Evolutionary conservation across 2,113 vertebrate genomes (phyloP).

Genomic region (Tauraco erythrolophus): DNA sequence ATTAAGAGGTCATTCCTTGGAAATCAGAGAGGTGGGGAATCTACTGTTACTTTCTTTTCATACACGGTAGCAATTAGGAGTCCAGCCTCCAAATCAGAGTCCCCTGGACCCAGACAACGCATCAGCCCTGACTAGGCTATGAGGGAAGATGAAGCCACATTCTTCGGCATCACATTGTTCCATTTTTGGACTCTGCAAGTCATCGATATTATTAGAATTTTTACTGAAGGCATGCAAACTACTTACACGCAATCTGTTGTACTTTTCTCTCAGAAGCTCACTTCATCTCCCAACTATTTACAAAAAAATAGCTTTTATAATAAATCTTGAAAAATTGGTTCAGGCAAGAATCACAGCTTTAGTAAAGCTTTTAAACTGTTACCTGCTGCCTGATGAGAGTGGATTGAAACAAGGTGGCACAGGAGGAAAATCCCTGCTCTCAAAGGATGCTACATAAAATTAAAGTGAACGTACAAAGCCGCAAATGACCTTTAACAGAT

Average conservation of each 20-base stretch:
- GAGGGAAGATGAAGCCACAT: not conserved
- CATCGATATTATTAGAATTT: not conserved
- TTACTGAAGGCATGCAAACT: not conserved
- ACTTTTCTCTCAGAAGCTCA: not conserved
- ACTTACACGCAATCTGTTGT: not conserved
- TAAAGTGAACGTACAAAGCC: too few relatives aligned
- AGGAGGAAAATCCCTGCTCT: not conserved
- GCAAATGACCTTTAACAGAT: not conserved
- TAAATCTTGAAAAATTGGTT: not conserved
- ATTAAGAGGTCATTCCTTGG: not conserved
- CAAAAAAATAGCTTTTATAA: not conserved
- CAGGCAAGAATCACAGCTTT: not conserved
- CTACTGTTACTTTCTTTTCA: not conserved
- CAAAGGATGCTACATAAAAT: not conserved
- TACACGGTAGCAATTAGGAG: not conserved
- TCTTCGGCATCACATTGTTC: not conserved
- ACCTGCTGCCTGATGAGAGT: not conserved
- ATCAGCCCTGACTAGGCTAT: not conserved
- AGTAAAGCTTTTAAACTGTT: not conserved
- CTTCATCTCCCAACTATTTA: not conserved
- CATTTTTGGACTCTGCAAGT: not conserved
- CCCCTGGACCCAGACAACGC: not conserved
- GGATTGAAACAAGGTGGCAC: rapidly evolving
- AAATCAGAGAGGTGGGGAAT: not conserved
- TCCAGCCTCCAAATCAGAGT: not conserved